Percentiles rank a stretch among this genome's conserved stretches.
These are phyloP conservation scores for Sebastes hopkinsi DNA, from an alignment of 2,797 vertebrate species.

Conservation along the genomic window DNA sequence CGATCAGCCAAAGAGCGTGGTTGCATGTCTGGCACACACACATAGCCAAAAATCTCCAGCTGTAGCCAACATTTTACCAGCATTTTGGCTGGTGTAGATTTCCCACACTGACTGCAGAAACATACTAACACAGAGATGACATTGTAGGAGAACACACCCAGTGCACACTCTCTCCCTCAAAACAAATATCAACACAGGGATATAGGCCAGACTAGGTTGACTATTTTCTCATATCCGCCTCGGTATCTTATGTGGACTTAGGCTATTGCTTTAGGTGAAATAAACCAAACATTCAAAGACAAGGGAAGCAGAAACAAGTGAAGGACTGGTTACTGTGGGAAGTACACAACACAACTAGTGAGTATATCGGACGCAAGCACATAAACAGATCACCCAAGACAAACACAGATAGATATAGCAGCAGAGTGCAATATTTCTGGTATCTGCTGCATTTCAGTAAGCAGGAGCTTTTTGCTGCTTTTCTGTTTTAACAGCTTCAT, in stretches of 20 bases:
- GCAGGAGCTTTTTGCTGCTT: background rate
- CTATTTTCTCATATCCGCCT: slow-evolving; percentile 69
- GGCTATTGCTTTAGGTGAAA: slow-evolving; percentile 51
- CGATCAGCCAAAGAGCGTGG: slow-evolving; percentile 33
- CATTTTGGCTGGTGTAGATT: slow-evolving; percentile 29
- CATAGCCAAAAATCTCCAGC: slow-evolving; percentile 22
- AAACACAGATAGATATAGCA: background rate
- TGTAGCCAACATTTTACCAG: slow-evolving; percentile 50
- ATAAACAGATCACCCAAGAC: background rate
- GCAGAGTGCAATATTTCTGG: background rate
- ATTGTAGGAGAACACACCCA: slow-evolving; percentile 55
- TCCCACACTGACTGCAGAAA: slow-evolving; percentile 39
- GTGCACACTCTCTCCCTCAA: slow-evolving; percentile 47
- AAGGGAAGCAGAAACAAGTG: slow-evolving; percentile 17
- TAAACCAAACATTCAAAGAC: slow-evolving; percentile 42
- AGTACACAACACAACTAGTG: background rate
- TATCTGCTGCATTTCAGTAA: background rate
- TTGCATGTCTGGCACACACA: slow-evolving; percentile 40
- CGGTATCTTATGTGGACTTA: slow-evolving; percentile 49
- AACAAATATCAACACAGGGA: slow-evolving; percentile 73
- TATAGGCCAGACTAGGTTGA: slow-evolving; percentile 41
- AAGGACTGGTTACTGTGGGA: background rate
- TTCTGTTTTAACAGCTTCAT: background rate
- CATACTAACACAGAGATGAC: slow-evolving; percentile 41
- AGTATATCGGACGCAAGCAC: background rate